Evolutionary conservation across 2,797 vertebrate genomes (phyloP), one percentile per base, ranked within the genome.

Genomic region (Protonibea diacanthus): DNA sequence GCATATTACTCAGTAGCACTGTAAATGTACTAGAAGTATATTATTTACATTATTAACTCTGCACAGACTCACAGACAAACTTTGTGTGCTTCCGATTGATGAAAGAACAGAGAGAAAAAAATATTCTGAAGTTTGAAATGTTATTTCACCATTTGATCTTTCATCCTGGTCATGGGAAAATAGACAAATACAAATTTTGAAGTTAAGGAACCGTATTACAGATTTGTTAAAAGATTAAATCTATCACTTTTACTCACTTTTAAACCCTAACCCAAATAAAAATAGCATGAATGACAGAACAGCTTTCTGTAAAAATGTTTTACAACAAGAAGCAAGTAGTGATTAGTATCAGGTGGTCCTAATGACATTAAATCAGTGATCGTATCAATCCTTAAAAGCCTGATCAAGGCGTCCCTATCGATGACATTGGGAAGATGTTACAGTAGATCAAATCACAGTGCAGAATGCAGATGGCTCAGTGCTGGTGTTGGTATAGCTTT

Each of bases 281-380:
- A 71, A n/a, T 14, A 47, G 9, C 15, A 21, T 3, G 5, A 27
- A 11, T 7, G 13, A 48, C 1, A 20, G 23, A 55, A 45, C 25
- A 47, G 58, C 48, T 57, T 76, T 72, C 18, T 55, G 42, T 68
- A 27, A 59, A 73, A 58, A 60, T 51, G 13, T 38, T 44, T 61
- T 3, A 38, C 21, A 76, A 25, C 49, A 72, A 40, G 55, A 60
- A 56, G 13, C 27, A 51, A 71, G 29, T 27, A 42, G 21, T 56
- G 75, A 85, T 71, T 8, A 0, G 51, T 76, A 72, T 78, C 27
- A 2, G 59, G 52, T 29, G 68, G 56, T 67, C 47, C 44, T 83
- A 70, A 82, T 59, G 6, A 59, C 25, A 85, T 86, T 77, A 79
- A 68, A 65, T 40, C 29, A 15, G 65, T 61, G 61, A 91, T 84